Base-by-base conservation (phyloP, 1,140 invertebrate genomes). In the Orchesella cincta region DNA sequence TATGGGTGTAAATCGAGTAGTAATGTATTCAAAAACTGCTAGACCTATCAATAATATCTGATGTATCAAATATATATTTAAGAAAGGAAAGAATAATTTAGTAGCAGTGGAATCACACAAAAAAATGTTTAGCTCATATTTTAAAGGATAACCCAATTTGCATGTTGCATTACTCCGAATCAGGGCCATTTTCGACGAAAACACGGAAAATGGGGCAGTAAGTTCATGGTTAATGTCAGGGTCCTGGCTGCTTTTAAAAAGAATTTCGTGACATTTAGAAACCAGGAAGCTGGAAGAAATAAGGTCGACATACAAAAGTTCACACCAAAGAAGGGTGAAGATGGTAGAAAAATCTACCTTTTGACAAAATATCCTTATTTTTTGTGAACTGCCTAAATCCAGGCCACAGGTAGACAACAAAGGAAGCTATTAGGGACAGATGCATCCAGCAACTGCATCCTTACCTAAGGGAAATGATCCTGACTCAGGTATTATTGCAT, bases 201-300 rank as follows among this genome's bases (percentile, higher is more conserved):
- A 3, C 3, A n/a, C n/a, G 26, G 26, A 57, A 67, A 31, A 67
- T 67, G n/a, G 62, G 62, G 26, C 62, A 67, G 1, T 12, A 67
- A 67, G 62, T 67, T 67, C 62, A 67, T 29, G 62, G 62, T n/a
- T 67, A 29, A 67, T 57, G 26, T 23, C 62, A 31, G 26, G n/a
- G 14, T 67, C 29, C 33, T 67, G 29, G 14, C 33, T 33, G 8
- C 26, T 18, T 57, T 57, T 18, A 46, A 46, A n/a, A n/a, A n/a
- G n/a, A n/a, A n/a, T 8, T 57, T 16, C 26, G 54, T 57, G 54
- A 57, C 54, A 57, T 26, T 57, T 14, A 23, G 14, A 57, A 57
- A 57, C 54, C 54, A 57, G 54, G 54, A 57, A 57, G 54, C 14
- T 18, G 12, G 26, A 8, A n/a, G 54, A 57, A 57, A 57, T 57